Conservation (phyloP, 2,797 vertebrate species). For the Pseudocheirus occidentalis region DNA sequence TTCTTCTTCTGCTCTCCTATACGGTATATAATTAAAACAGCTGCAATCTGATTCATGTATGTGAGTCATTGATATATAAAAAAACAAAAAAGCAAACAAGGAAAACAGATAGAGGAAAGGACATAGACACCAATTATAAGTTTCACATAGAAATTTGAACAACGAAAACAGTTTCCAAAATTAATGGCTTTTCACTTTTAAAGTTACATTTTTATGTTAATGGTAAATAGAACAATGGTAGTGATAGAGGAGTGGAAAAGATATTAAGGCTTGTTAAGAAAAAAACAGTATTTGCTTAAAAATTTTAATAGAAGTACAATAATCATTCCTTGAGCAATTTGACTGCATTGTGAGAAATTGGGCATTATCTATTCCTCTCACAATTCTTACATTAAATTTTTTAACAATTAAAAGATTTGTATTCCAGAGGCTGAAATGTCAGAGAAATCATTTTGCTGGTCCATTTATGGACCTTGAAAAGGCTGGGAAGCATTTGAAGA, state of each 20-base stretch:
- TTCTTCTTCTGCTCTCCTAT: not conserved
- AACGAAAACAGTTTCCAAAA: not conserved
- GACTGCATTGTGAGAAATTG: slow-evolving; percentile 13
- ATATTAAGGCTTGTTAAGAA: slow-evolving; percentile 49
- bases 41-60: not conserved
- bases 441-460: slow-evolving; percentile 46
- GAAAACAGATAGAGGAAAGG: not conserved
- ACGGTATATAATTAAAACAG: not conserved
- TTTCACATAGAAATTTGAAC: not conserved
- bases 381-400: slow-evolving; percentile 15
- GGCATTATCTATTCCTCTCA: not conserved
- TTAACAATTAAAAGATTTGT: slow-evolving; percentile 61
- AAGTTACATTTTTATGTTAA: slow-evolving; percentile 42
- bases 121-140: not conserved
- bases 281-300: slow-evolving; percentile 48
- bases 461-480: slow-evolving; percentile 62
- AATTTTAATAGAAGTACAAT: slow-evolving; percentile 58
- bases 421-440: slow-evolving; percentile 45
- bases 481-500: slow-evolving; percentile 67
- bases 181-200: slow-evolving; percentile 54
- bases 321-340: slow-evolving; percentile 53
- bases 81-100: not conserved
- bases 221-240: slow-evolving; percentile 60
- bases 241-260: slow-evolving; percentile 44
- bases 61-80: not conserved